Base-by-base conservation (phyloP, 2,888 invertebrate genomes). In the Nomada lathburiana region DNA sequence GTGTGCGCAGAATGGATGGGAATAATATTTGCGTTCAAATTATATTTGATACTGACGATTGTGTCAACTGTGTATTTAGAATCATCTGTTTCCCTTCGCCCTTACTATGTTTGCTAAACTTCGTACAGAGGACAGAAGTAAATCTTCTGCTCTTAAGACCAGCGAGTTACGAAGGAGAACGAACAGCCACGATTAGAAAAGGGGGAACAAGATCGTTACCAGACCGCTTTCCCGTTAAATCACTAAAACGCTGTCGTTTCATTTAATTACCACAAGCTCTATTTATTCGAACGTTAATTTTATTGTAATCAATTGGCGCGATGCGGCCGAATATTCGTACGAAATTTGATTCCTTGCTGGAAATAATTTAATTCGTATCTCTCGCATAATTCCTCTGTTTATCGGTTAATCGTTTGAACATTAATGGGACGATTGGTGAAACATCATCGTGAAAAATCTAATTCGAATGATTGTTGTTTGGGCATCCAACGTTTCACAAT, bases 41-140 rank as follows among this genome's bases (percentile, higher is more conserved):
- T 29, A 60, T 60, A 70, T 60, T 60, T 29, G 70, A 79, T 36
- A 36, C 62, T 55, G 67, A 47, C 71, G 52, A 72, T 80, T 80
- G 68, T 63, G 72, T 79, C 57, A 72, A 72, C 68, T 13, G 80
- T 57, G 44, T 52, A 72, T 67, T 67, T 57, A 80, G 79, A 79
- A 63, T 68, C 29, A 23, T 2, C 18, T 29, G 62, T 64, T 68
- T 11, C 29, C 10, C 42, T 44, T 36, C 5, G 18, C 36, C 20
- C 29, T 44, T 20, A 7, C 36, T 36, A 36, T 7, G 36, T 36
- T 36, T 1, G 36, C 36, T 36, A 36, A 36, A 36, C 36, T 18
- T 53, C 36, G 36, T 42, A 13, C 11, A 20, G 11, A 36, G 64
- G 59, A 11, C 18, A 20, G 23, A 69, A 69, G n/a, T 50, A 53